Conservation (phyloP, 2,888 invertebrate genomes). For the Muschampia staudingeri region DNA sequence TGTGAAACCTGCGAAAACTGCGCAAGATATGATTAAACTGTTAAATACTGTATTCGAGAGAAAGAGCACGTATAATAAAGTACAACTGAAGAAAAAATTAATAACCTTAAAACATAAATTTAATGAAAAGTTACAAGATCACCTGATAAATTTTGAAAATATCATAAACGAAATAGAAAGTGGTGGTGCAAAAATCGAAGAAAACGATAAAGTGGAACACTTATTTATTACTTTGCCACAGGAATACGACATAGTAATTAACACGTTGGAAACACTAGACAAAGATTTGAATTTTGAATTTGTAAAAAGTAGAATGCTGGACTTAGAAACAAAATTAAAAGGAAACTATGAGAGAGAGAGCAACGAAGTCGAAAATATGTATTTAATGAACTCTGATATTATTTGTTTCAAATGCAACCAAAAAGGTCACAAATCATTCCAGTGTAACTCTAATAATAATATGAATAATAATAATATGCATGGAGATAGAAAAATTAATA, state of each 20-base stretch:
- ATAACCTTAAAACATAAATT: background rate
- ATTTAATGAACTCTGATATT: background rate
- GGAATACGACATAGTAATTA: background rate
- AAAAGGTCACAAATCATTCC: background rate
- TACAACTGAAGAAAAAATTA: background rate
- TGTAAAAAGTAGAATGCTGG: background rate
- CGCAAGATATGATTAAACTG: background rate
- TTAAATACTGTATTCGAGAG: background rate
- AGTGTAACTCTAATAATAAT: background rate
- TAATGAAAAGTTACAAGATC: background rate
- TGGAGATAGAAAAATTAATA: background rate
- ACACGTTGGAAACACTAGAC: background rate
- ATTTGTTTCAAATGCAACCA: background rate
- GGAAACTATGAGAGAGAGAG: background rate
- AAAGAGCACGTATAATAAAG: background rate
- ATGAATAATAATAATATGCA: background rate
- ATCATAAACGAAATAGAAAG: background rate
- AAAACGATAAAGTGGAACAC: background rate
- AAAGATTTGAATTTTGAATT: background rate
- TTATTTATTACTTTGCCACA: background rate
- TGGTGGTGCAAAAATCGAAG: background rate
- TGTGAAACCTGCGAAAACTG: background rate
- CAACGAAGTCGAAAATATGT: background rate
- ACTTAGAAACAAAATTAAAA: background rate
- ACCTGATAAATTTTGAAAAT: background rate